Percentiles rank a stretch among this genome's conserved stretches.
Evolutionary conservation across 2,888 invertebrate genomes (phyloP).

Genomic region (Cephalotes varians): DNA sequence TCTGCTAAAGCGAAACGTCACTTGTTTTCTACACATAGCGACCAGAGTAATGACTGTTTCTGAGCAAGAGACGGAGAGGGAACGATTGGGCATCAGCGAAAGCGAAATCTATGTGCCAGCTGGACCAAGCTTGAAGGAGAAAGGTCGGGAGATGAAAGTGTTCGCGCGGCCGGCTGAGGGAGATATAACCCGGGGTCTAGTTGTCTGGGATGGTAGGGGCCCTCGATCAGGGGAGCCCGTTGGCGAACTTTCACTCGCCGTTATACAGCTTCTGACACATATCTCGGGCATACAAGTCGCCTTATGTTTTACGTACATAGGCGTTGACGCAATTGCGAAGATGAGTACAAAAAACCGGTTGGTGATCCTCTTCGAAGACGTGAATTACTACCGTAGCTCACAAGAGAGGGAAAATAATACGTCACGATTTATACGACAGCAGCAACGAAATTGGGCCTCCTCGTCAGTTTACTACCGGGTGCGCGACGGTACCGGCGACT

Average conservation of each 20-base stretch:
- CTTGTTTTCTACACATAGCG: slow-evolving; percentile 45
- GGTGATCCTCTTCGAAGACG: not conserved
- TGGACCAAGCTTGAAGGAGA: slow-evolving; percentile 68
- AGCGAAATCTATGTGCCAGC: slow-evolving; percentile 75
- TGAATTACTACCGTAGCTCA: too few relatives aligned
- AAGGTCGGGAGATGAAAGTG: slow-evolving; percentile 80
- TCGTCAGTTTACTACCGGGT: slow-evolving; percentile 26
- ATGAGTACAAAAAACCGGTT: not conserved
- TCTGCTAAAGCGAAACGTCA: slow-evolving; percentile 54
- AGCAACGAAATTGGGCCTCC: slow-evolving; percentile 1
- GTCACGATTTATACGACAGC: not conserved
- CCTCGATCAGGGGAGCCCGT: slow-evolving; percentile 29
- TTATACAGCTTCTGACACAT: slow-evolving; percentile 74
- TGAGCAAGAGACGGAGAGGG: slow-evolving; percentile 35
- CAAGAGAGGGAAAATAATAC: slow-evolving; percentile 5
- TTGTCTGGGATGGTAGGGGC: slow-evolving; percentile 11
- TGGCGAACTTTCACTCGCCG: slow-evolving; percentile 79
- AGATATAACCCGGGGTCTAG: slow-evolving; percentile 38
- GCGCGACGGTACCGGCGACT: slow-evolving; percentile 37
- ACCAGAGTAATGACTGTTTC: slow-evolving; percentile 2
- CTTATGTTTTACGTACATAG: not conserved
- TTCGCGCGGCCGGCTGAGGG: slow-evolving; percentile 45
- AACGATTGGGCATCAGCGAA: slow-evolving; percentile 73
- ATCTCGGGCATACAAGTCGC: slow-evolving; percentile 56
- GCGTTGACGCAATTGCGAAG: not conserved